phyloP scores from a whole-genome alignment of 2,797 vertebrate genomes.

The Oceanodroma leucorhoa region DNA sequence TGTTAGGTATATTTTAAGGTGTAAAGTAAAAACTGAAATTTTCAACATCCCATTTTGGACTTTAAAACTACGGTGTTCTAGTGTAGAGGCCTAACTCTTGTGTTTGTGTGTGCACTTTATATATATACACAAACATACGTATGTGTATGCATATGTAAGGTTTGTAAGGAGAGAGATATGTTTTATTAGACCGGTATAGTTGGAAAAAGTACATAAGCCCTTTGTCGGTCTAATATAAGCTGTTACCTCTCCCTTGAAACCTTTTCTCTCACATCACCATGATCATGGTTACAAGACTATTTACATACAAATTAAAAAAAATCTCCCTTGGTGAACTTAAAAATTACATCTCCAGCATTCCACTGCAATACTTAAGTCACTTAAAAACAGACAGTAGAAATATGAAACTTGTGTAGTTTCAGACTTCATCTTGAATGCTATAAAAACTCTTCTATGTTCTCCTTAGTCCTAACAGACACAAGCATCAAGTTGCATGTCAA shows the following conservation, averaged over 20 bases:
- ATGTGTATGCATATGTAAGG: neutral
- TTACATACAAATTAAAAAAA: neutral
- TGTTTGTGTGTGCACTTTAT: neutral
- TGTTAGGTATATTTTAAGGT: neutral
- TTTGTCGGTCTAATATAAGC: neutral
- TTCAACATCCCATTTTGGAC: neutral
- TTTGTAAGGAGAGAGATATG: neutral
- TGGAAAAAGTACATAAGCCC: neutral
- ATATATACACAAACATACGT: fast-evolving
- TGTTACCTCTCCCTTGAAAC: neutral
- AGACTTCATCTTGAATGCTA: neutral
- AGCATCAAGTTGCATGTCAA: constrained; percentile 9
- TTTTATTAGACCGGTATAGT: neutral
- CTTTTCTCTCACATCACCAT: neutral
- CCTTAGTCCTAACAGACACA: neutral
- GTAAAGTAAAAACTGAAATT: neutral
- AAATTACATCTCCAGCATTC: neutral
- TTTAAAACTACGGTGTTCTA: neutral
- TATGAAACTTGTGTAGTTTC: neutral
- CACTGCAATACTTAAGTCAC: neutral
- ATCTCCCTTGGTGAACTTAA: neutral
- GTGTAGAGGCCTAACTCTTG: neutral
- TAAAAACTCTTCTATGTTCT: neutral
- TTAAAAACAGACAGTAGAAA: neutral
- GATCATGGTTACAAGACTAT: neutral